phyloP scores from a whole-genome alignment of 2,113 vertebrate species.

The Cottus gobio region DNA sequence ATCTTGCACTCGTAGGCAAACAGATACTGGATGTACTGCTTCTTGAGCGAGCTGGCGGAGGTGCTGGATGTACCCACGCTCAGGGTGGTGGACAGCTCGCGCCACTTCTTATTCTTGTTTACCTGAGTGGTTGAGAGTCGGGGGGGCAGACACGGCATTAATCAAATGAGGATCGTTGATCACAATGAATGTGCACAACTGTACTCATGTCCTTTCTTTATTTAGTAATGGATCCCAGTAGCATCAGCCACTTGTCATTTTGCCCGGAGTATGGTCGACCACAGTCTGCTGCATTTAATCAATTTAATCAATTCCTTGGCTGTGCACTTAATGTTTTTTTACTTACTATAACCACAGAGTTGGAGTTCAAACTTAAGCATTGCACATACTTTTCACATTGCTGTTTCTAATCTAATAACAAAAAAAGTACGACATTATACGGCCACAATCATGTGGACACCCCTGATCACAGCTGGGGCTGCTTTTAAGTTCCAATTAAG shows the following conservation, averaged over 20 bases:
- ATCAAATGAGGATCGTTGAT: background rate
- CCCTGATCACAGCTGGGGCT: background rate
- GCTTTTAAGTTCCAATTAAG: background rate
- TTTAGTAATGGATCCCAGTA: background rate
- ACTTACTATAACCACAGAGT: slow-evolving; percentile 11
- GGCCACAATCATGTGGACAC: slow-evolving; percentile 6
- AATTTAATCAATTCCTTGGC: slow-evolving; percentile 20
- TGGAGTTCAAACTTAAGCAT: background rate
- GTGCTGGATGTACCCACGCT: slow-evolving; percentile 95
- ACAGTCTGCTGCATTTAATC: slow-evolving; percentile 38
- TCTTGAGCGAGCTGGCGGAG: slow-evolving; percentile 94
- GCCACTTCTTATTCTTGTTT: slow-evolving; percentile 99
- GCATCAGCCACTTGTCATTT: slow-evolving; percentile 33
- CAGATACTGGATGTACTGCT: slow-evolving; percentile 98
- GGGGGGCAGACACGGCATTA: background rate
- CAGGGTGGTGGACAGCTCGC: slow-evolving; percentile 90
- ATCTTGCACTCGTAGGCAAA: slow-evolving; percentile 98
- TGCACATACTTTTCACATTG: slow-evolving; percentile 3
- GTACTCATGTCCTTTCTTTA: slow-evolving; percentile 2
- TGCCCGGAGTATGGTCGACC: slow-evolving; percentile 18
- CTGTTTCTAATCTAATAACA: background rate
- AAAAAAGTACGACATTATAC: background rate
- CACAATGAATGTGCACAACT: background rate
- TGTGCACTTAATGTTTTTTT: slow-evolving; percentile 15
- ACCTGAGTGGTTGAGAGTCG: slow-evolving; percentile 81